Evolutionary conservation across 35 echinoderm and acorn worm genomes (phyloP), one percentile per base, ranked within the genome.

Genomic region (Lytechinus variegatus): DNA sequence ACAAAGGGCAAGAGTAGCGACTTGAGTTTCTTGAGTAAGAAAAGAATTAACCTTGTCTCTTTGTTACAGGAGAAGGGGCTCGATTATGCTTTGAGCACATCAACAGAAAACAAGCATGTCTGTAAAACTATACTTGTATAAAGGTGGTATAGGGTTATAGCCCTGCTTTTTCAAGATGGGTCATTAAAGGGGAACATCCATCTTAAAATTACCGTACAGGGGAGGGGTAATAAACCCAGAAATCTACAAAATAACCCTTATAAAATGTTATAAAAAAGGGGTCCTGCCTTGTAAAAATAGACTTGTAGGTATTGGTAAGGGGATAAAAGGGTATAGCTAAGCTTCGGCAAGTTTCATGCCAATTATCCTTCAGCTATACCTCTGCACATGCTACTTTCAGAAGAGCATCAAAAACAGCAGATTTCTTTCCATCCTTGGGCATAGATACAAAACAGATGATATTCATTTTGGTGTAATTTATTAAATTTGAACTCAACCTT

Each of bases 41-140:
- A 79, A 79, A 79, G 66, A 79, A 79, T 79, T 79, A 79, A 79
- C 66, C 66, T 79, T 21, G 66, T 79, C 66, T n/a, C 66, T 24
- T 79, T 79, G 66, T 79, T 79, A 79, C 4, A 24, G 19, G 66
- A 79, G 66, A 79, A 79, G 66, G 66, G 66, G 66, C 8, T 16
- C 0, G 19, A 79, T 79, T 79, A 19, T 79, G 66, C 66, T 79
- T 6, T n/a, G 66, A 79, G 66, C 66, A 16, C 5, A 79, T 79
- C 66, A 79, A 79, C 66, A 79, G 33, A 24, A 79, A 79, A 79
- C 66, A 79, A 79, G 66, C 66, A 16, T 79, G 66, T 79, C 66
- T 79, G 66, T 79, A 24, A 79, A 79, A 79, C 19, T 79, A 79
- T 24, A 24, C 66, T 79, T 24, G 66, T 24, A 71, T 16, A 19